Evolutionary conservation across 2,888 invertebrate species (phyloP), one percentile per base, ranked within the genome.

Genomic region (Lepidocyrtinus sp.): DNA sequence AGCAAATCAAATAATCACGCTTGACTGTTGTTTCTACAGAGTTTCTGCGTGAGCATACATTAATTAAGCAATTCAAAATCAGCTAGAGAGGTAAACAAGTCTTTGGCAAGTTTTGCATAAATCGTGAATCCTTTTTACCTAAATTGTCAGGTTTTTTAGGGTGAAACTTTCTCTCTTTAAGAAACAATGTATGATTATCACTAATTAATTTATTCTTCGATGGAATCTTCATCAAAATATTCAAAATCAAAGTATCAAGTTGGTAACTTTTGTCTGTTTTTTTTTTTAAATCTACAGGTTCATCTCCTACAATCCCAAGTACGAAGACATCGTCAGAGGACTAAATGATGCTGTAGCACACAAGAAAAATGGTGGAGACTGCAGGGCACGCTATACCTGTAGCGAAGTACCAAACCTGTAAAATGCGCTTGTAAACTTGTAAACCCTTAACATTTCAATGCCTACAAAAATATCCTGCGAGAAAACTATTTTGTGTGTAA

Each of bases 301-400:
- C 83, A 89, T 89, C 55, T 87, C 89, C 21, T 88, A 90, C 71
- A 90, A 91, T 84, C 89, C 90, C 19, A 91, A 92, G 46, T 94
- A 94, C 86, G 92, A 92, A 83, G 91, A 91, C 83, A 89, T 93
- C 46, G 90, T 94, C 1, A 89, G 90, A 46, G 91, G 93, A 71
- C 90, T 94, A 85, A 92, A 92, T 87, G 91, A 92, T 84, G 94
- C 94, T 0, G 91, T 93, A 1, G 90, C 92, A 45, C 92, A 92
- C 89, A 94, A 94, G 2, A 90, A 90, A 80, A 90, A 90, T 0
- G 92, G 92, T 1, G 90, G 90, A 85, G 88, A 90, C 19, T 93
- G 93, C 71, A 80, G 80, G 62, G 82, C 82, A 45, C 83, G 85
- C 67, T 88, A 87, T 78, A 75, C 78, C 25, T 88, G 88, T 75